Conservation (phyloP, 2,113 vertebrate species). For the Sturnus vulgaris region DNA sequence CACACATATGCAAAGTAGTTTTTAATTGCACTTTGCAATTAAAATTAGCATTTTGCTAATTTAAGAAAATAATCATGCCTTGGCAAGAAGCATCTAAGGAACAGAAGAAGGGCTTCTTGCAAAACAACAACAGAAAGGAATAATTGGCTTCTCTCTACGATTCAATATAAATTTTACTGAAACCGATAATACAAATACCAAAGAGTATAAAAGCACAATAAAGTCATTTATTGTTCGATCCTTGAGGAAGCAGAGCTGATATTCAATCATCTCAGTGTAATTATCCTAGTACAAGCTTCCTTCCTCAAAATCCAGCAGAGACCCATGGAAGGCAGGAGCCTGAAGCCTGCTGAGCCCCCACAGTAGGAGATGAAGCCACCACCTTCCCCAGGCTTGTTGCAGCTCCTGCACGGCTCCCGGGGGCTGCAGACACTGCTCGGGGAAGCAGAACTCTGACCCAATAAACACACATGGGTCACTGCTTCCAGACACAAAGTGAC, state of each 20-base stretch:
- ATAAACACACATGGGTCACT: not conserved
- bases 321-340: not conserved
- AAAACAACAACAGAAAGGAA: not conserved
- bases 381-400: not conserved
- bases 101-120: not conserved
- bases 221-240: not conserved
- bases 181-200: not conserved
- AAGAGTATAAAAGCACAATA: not conserved
- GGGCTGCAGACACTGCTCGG: not conserved
- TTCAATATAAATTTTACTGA: not conserved
- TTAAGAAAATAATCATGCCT: not conserved
- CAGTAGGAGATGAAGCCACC: not conserved
- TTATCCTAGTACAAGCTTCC: not conserved
- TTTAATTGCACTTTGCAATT: not conserved
- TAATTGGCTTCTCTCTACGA: not conserved
- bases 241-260: not conserved
- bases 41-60: not conserved
- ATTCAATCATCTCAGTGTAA: not conserved
- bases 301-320: not conserved
- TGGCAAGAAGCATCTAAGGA: not conserved
- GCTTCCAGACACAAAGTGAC: not conserved
- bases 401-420: not conserved
- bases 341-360: not conserved
- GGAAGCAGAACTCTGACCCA: not conserved
- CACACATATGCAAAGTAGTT: not conserved